Base-by-base conservation (phyloP, 2,113 vertebrate species). In the Prochilodus magdalenae region DNA sequence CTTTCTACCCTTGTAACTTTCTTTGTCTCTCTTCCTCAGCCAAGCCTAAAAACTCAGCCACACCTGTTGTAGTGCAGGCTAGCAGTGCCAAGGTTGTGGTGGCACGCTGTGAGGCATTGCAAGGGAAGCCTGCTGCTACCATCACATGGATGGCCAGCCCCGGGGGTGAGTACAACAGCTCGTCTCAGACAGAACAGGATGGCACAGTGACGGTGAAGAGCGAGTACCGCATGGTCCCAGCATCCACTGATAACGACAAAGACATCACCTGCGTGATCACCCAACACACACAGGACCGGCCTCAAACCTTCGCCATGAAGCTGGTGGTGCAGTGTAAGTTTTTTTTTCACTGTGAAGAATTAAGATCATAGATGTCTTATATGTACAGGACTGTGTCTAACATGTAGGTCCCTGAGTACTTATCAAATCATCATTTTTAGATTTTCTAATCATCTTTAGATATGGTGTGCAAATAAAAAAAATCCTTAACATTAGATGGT, bases 181-280 rank as follows among this genome's bases (percentile, higher is more conserved):
- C 6, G 65, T 87, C 90, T 29, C 88, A 29, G 0, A 84, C 85
- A 5, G 91, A 87, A 0, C 27, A 77, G 0, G 93, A 96, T 1
- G 95, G 95, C 71, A 96, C 95, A 0, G 89, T 94, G 83, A 96
- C 96, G 0, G 89, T 96, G 4, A 90, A 87, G 86, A 96, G 96
- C 85, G 93, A 93, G 81, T 94, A 92, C 73, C 85, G 88, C 8
- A 86, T 94, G 83, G 87, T 90, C n/a, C 93, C 94, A 33, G 89
- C 89, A 1, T 30, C 90, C 0, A 69, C 76, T 0, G 92, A 94
- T 49, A 82, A 94, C 60, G 90, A 88, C 77, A 75, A 70, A 24
- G 90, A 93, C 65, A 77, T 94, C 71, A 91, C 82, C 67, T 94
- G 94, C 82, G 60, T 90, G 76, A 88, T 94, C 0, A 88, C 84